Base-by-base conservation (phyloP, 2,113 vertebrate species). In the Panthera leo region DNA sequence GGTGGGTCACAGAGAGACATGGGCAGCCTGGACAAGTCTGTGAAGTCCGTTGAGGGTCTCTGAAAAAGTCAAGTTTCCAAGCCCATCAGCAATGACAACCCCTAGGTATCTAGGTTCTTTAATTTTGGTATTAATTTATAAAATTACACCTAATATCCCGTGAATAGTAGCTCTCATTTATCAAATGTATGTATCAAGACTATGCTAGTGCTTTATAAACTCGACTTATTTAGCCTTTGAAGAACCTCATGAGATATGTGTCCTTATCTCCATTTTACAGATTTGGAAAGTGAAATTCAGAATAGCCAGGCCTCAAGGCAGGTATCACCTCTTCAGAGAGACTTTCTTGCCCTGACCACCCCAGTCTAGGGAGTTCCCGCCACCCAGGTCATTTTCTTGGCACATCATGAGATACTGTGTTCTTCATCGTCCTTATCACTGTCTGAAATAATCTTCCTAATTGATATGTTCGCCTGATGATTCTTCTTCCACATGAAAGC, bases 1-100 rank as follows among this genome's bases (percentile, higher is more conserved):
- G 21, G 29, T 31, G 42, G 0, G 0, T 84, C 11, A 0, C 21
- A 51, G 0, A 65, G 95, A 89, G 76, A 76, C 16, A 82, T 73
- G 71, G 80, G 84, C 91, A 95, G 80, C 89, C 55, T 97, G 85
- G 58, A 87, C 89, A 94, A 51, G 70, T 78, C 92, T n/a, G 23
- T 84, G 71, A 93, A 96, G 93, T 97, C 98, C 96, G 67, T 9
- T 1, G 21, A 29, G 63, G 95, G 86, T 91, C 97, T 98, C 98
- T 98, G 98, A 89, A 98, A 98, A 96, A 96, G 85, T 42, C 51
- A 85, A 95, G 31, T 92, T 94, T 45, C 53, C 93, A 97, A 68
- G 91, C 2, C 16, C 9, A 5, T 98, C 45, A 98, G 63, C 48
- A 48, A 2, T n/a, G 58, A 31, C 27, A 58, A 65, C 0, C 31